phyloP scores from a whole-genome alignment of 2,888 invertebrate genomes.

The Leucoptera coffeella region DNA sequence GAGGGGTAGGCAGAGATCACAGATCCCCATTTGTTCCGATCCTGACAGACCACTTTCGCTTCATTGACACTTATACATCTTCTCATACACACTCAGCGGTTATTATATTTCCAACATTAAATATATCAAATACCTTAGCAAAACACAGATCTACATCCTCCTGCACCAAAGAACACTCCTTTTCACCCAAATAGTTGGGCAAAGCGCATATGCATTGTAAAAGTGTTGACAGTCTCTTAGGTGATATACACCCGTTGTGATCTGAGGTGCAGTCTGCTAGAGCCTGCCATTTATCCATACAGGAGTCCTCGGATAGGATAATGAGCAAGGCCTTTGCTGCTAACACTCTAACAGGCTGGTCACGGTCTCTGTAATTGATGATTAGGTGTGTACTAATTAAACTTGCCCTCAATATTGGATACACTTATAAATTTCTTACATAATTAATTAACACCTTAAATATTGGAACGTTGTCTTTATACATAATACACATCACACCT shows the following conservation, averaged over 20 bases:
- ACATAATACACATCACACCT: too few species aligned
- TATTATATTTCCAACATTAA: too few species aligned
- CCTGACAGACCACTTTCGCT: too few species aligned
- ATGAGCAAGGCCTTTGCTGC: conserved; percentile 64
- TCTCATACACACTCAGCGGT: too few species aligned
- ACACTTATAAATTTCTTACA: too few species aligned
- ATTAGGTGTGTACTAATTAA: background rate
- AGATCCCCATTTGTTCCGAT: too few species aligned
- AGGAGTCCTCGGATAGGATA: conserved; percentile 58
- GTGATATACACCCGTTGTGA: conserved; percentile 68
- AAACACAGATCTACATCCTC: conserved; percentile 69
- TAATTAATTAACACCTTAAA: too few species aligned
- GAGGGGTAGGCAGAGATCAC: too few species aligned
- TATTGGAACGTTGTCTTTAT: too few species aligned
- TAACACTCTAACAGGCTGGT: conserved; percentile 58
- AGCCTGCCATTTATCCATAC: conserved; percentile 59
- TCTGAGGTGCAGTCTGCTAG: conserved; percentile 67
- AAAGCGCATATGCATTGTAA: conserved; percentile 57
- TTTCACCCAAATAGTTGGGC: conserved; percentile 57
- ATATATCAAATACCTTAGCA: too few species aligned
- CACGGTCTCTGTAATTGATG: conserved; percentile 42
- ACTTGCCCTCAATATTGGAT: too few species aligned
- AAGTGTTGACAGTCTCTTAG: conserved; percentile 54
- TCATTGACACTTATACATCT: too few species aligned
- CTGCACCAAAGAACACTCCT: conserved; percentile 54